Base-by-base conservation (phyloP, 1,140 invertebrate species). In the Octopus bimaculoides region DNA sequence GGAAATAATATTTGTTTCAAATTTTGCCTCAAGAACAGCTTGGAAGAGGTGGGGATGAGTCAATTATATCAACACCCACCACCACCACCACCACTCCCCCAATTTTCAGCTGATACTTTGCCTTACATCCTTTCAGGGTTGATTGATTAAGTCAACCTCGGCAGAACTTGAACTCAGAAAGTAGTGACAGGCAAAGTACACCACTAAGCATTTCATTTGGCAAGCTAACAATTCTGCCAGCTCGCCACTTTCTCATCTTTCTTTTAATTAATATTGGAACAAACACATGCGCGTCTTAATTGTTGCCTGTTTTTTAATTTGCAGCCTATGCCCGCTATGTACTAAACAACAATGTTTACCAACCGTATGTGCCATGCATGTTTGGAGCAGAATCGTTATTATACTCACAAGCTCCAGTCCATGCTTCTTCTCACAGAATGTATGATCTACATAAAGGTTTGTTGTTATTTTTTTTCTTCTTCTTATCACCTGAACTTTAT, bases 391-490 rank as follows among this genome's bases (percentile, higher is more conserved):
- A 75, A 14, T 75, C 74, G 14, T 75, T 75, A 17, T 75, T 75
- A 52, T 75, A 75, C 74, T 52, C 74, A 17, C 74, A 75, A 14
- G 26, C 74, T 14, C 74, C 74, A 5, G 74, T 75, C 5, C 74
- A 75, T 52, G 41, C 74, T 17, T 52, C 74, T 9, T 75, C 26
- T 10, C 74, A 75, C 20, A 75, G 20, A 53, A 75, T 75, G 5
- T 75, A 75, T 53, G 74, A 75, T 53, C 74, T 75, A 8, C 74
- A 75, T 52, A 75, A 75, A 75, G 74, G 74, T 75, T 6, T n/a
- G 66, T 71, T 0, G 26, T 3, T 6, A 61, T 61, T 61, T 17
- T 61, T 61, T 17, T 41, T 41, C 26, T 41, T 41, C 26, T 41
- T 41, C 1, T 41, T 41, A 41, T 41, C 26, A 41, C 26, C 26